Evolutionary conservation across 2,113 vertebrate genomes (phyloP).

Genomic region (Chionomys nivalis): DNA sequence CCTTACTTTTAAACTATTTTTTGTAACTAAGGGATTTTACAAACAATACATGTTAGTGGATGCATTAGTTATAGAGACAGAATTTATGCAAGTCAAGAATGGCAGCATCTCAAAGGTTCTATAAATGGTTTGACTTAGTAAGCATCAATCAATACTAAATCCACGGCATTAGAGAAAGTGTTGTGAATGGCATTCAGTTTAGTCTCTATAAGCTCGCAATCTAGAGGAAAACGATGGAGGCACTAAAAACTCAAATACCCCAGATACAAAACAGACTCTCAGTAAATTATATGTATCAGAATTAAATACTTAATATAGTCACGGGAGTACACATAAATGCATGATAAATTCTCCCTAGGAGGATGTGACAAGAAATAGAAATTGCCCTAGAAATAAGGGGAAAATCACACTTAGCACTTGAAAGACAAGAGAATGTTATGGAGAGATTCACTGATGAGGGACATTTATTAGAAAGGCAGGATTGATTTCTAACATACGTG

Average conservation of each 20-base stretch:
- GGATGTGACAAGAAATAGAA: not conserved
- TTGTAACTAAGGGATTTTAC: not conserved
- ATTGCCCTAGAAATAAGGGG: not conserved
- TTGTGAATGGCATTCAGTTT: not conserved
- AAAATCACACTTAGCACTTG: not conserved
- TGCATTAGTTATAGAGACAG: not conserved
- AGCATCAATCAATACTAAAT: conserved; percentile 47
- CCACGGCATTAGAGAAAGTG: not conserved
- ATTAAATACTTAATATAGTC: conserved; percentile 8
- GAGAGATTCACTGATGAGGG: not conserved
- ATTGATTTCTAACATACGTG: not conserved
- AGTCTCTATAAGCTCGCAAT: not conserved
- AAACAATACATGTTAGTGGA: not conserved
- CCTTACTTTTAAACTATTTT: not conserved
- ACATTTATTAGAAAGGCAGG: not conserved
- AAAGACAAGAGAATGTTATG: conserved; percentile 2
- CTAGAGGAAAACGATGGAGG: not conserved
- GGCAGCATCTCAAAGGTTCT: conserved; percentile 8
- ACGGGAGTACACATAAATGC: not conserved
- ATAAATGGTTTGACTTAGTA: conserved; percentile 48
- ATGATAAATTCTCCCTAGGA: conserved; percentile 1
- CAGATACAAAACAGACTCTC: not conserved
- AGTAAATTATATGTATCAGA: not conserved
- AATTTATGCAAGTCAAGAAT: conserved; percentile 4
- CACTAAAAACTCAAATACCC: not conserved